These are phyloP conservation scores for Gobionotothen gibberifrons DNA, from an alignment of 2,797 vertebrate genomes.

Conservation along the genomic window DNA sequence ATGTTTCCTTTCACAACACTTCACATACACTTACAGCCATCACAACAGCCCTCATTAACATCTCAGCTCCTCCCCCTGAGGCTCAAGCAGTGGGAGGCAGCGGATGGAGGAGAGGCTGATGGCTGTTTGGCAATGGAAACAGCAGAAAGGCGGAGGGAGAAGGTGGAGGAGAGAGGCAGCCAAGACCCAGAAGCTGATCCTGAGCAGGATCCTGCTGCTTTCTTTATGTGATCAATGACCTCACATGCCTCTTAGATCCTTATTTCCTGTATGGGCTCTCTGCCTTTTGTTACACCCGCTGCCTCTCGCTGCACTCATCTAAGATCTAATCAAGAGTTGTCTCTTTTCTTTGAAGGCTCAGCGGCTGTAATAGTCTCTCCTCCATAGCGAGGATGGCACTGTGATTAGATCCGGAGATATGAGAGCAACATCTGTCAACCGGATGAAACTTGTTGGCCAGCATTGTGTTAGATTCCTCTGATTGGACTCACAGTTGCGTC, in stretches of 20 bases:
- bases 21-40: background rate
- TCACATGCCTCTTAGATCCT: slow-evolving; percentile 34
- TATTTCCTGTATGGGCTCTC: slow-evolving; percentile 42
- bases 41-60: slow-evolving; percentile 40
- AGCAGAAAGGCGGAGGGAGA: background rate
- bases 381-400: slow-evolving; percentile 20
- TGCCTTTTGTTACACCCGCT: slow-evolving; percentile 51
- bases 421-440: slow-evolving; percentile 55
- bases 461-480: slow-evolving; percentile 40
- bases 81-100: slow-evolving; percentile 35
- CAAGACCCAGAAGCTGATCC: slow-evolving; percentile 12
- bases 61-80: slow-evolving; percentile 38
- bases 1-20: slow-evolving; percentile 16
- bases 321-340: slow-evolving; percentile 67
- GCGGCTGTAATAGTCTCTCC: slow-evolving; percentile 30
- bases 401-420: slow-evolving; percentile 48
- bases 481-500: slow-evolving; percentile 12
- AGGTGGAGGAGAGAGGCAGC: slow-evolving; percentile 2
- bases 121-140: slow-evolving; percentile 31
- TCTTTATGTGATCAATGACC: slow-evolving; percentile 61
- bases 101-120: slow-evolving; percentile 14
- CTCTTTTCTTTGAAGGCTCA: slow-evolving; percentile 55
- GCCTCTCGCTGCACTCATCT: slow-evolving; percentile 31
- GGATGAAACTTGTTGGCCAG: slow-evolving; percentile 40
- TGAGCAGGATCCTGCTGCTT: slow-evolving; percentile 31